phyloP scores from a whole-genome alignment of 2,797 vertebrate species.

The Notolepis coatsorum region DNA sequence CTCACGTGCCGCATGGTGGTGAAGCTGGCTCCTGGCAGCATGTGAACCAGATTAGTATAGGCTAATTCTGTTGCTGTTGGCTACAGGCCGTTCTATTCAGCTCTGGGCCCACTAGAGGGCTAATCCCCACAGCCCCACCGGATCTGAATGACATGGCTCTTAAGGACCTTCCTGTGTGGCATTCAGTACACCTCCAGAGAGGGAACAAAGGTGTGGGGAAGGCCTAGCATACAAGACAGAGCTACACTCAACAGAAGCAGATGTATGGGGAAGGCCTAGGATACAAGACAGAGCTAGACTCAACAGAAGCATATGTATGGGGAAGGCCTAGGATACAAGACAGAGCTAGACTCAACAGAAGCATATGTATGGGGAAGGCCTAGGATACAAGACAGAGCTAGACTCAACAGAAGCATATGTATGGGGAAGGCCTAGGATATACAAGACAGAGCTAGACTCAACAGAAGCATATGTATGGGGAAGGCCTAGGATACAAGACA shows the following conservation, averaged over 20 bases:
- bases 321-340: too few relatives aligned
- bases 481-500: too few relatives aligned
- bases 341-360: too few relatives aligned
- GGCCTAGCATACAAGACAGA: not conserved
- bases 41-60: slow-evolving; percentile 70
- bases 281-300: too few relatives aligned
- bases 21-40: slow-evolving; percentile 31
- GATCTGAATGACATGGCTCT: slow-evolving; percentile 23
- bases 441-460: too few relatives aligned
- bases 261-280: too few relatives aligned
- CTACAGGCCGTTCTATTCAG: slow-evolving; percentile 31
- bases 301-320: too few relatives aligned
- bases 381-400: too few relatives aligned
- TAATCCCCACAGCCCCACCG: slow-evolving; percentile 45
- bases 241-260: not conserved
- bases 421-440: too few relatives aligned
- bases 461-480: too few relatives aligned
- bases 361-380: too few relatives aligned
- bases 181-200: slow-evolving; percentile 19
- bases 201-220: not conserved
- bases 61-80: slow-evolving; percentile 61
- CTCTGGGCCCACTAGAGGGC: slow-evolving; percentile 31
- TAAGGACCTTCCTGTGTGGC: slow-evolving; percentile 8
- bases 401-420: too few relatives aligned
- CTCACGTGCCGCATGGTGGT: slow-evolving; percentile 17